These are phyloP conservation scores for Creontiades dilutus DNA, from an alignment of 2,888 invertebrate species.

Conservation along the genomic window DNA sequence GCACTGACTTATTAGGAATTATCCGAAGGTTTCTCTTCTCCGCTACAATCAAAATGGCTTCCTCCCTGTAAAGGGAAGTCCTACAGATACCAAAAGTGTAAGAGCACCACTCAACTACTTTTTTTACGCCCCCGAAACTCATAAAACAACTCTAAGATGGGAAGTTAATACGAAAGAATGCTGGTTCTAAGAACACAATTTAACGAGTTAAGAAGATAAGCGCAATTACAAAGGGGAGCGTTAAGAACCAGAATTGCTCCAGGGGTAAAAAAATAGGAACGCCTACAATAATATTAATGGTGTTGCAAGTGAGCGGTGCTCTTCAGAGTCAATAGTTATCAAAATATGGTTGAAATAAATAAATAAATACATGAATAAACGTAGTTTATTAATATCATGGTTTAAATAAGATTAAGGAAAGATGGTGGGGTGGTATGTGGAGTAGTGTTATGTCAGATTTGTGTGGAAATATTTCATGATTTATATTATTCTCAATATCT, in stretches of 20 bases:
- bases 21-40: neutral
- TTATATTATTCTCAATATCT: too few relatives aligned
- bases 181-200: neutral
- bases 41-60: neutral
- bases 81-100: neutral
- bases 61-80: neutral
- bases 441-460: too few relatives aligned
- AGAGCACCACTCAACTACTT: neutral
- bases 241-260: neutral
- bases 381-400: too few relatives aligned
- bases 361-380: too few relatives aligned
- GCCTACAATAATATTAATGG: neutral
- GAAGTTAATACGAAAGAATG: conserved; percentile 8
- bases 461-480: too few relatives aligned
- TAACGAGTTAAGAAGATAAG: conserved; percentile 32
- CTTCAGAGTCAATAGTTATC: too few relatives aligned
- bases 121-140: neutral
- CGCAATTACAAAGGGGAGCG: conserved; percentile 13
- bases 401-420: too few relatives aligned
- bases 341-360: too few relatives aligned
- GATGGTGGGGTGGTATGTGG: too few relatives aligned
- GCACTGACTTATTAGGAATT: conserved; percentile 24
- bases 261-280: neutral
- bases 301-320: neutral
- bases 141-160: conserved; percentile 16